These are phyloP conservation scores for Platichthys flesus DNA, from an alignment of 2,113 vertebrate genomes.

Conservation along the genomic window DNA sequence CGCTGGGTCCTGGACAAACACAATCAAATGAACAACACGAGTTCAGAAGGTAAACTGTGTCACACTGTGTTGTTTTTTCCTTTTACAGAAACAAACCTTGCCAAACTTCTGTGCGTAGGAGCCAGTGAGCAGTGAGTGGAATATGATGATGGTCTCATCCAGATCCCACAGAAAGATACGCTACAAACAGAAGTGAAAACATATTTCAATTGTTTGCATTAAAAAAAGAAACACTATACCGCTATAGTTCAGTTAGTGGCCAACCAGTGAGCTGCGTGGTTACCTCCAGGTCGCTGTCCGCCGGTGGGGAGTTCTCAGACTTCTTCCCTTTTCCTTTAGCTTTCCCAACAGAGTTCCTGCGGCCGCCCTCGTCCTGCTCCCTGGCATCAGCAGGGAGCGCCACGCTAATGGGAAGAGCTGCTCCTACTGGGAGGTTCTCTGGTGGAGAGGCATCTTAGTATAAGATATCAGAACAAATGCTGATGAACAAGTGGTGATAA, in stretches of 20 bases:
- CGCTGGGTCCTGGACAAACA: conserved; percentile 86
- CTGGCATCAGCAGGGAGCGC: conserved; percentile 80
- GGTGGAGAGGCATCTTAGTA: conserved; percentile 72
- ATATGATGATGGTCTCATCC: conserved; percentile 99
- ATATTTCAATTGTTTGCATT: background rate
- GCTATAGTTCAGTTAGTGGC: no score
- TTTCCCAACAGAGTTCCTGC: conserved; percentile 90
- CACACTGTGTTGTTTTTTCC: background rate
- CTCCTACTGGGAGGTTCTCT: conserved; percentile 77
- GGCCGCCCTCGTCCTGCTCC: conserved; percentile 89
- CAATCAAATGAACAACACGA: background rate
- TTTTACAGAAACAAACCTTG: conserved; percentile 84
- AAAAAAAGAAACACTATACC: no score
- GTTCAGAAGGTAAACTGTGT: background rate
- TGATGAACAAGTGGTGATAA: background rate
- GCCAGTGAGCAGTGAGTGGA: conserved; percentile 98
- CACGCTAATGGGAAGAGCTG: conserved; percentile 64
- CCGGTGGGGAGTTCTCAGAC: conserved; percentile 85
- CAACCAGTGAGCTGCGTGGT: background rate
- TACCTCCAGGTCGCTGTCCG: conserved; percentile 94
- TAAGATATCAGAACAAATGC: background rate
- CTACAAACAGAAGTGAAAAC: conserved; percentile 69
- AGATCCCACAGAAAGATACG: conserved; percentile 97
- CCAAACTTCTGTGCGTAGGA: conserved; percentile 97
- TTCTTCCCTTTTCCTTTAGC: conserved; percentile 93